Conservation (phyloP, 2,797 vertebrate species). For the Lagorchestes hirsutus region DNA sequence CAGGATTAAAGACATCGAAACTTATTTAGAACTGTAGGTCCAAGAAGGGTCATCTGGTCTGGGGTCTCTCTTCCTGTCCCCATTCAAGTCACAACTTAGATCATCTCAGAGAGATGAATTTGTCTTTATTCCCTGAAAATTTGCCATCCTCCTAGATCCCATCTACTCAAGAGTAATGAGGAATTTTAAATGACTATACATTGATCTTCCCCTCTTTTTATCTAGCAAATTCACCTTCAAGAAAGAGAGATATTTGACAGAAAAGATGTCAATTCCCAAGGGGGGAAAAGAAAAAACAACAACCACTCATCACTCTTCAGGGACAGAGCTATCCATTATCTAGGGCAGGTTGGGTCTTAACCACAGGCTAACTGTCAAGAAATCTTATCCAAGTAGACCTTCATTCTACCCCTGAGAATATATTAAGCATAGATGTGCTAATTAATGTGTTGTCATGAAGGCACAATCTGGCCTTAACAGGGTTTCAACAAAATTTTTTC, state of each 20-base stretch:
- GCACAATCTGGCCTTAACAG: slow-evolving; percentile 54
- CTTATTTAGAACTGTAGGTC: neutral
- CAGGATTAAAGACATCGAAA: neutral
- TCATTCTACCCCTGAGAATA: neutral
- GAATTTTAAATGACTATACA: neutral
- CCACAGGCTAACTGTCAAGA: slow-evolving; percentile 46
- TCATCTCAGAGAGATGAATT: neutral
- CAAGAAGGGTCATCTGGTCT: neutral
- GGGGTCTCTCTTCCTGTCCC: neutral
- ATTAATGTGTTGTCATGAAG: slow-evolving; percentile 40
- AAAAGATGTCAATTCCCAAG: slow-evolving; percentile 3
- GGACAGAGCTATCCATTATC: slow-evolving; percentile 20
- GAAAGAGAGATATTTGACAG: slow-evolving; percentile 27
- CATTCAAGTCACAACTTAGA: neutral
- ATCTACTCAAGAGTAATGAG: neutral
- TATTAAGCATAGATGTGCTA: slow-evolving; percentile 45
- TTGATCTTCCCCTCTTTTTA: neutral
- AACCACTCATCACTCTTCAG: neutral
- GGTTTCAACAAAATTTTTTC: slow-evolving; percentile 48
- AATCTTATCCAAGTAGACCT: slow-evolving; percentile 10
- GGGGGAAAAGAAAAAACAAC: neutral
- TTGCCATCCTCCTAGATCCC: neutral
- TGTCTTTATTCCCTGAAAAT: neutral
- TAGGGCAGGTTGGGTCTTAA: neutral
- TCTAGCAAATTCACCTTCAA: slow-evolving; percentile 41